Percentiles rank a stretch among this genome's conserved stretches.
These are phyloP conservation scores for Tonatia bakeri DNA, from an alignment of 2,113 vertebrate genomes.

Conservation along the genomic window DNA sequence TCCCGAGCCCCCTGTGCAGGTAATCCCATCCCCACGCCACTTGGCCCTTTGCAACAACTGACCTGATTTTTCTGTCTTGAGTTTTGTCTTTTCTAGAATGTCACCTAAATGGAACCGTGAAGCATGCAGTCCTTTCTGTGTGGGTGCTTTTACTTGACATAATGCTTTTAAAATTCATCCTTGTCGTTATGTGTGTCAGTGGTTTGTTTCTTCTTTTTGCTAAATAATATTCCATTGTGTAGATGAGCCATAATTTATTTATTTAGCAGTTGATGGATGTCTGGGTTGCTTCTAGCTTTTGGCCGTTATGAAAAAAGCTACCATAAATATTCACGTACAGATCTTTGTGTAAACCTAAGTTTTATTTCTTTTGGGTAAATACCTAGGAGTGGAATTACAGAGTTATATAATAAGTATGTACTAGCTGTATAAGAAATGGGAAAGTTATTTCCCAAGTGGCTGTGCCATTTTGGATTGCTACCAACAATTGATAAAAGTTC, in stretches of 20 bases:
- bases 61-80: neutral
- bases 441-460: neutral
- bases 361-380: neutral
- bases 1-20: neutral
- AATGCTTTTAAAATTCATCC: neutral
- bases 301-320: conserved; percentile 18
- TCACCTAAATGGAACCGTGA: neutral
- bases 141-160: neutral
- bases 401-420: neutral
- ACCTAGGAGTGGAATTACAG: neutral
- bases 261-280: neutral
- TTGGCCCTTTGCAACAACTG: neutral
- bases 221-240: neutral
- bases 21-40: neutral
- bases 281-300: neutral
- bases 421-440: neutral
- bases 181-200: neutral
- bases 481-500: neutral
- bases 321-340: neutral
- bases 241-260: neutral
- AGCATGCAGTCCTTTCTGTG: neutral
- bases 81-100: neutral
- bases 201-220: neutral
- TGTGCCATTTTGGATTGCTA: neutral
- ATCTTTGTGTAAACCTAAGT: neutral